Percentiles rank a stretch among this genome's conserved stretches.
Evolutionary conservation across 2,888 invertebrate species (phyloP).

Genomic region (Gibbula magus): DNA sequence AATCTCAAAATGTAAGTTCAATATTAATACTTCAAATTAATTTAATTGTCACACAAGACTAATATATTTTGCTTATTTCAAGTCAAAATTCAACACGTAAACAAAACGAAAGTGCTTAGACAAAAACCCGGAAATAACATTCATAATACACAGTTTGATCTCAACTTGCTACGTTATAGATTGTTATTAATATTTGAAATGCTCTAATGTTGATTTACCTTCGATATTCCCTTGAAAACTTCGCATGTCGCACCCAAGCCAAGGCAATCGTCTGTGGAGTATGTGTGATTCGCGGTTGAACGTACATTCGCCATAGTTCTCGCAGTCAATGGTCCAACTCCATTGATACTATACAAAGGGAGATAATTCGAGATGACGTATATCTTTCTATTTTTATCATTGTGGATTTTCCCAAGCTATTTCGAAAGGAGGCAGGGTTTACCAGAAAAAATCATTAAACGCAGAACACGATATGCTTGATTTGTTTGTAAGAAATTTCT

Average conservation of each 20-base stretch:
- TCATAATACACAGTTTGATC: background rate
- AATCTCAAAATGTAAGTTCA: too few relatives aligned
- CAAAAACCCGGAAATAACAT: background rate
- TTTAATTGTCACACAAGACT: too few relatives aligned
- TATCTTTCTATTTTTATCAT: too few relatives aligned
- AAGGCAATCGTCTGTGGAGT: slow-evolving; percentile 46
- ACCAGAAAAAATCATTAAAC: too few relatives aligned
- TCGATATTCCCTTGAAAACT: slow-evolving; percentile 58
- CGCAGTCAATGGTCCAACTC: too few relatives aligned
- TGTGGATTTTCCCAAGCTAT: too few relatives aligned
- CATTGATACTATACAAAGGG: too few relatives aligned
- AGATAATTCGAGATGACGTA: too few relatives aligned
- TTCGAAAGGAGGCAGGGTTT: too few relatives aligned
- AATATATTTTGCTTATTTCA: background rate
- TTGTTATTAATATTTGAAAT: background rate
- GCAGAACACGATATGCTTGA: too few relatives aligned
- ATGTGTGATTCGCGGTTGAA: slow-evolving; percentile 53
- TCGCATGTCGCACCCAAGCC: slow-evolving; percentile 62
- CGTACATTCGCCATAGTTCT: slow-evolving; percentile 28
- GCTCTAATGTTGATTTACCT: slow-evolving; percentile 40
- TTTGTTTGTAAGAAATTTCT: too few relatives aligned
- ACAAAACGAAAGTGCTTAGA: background rate
- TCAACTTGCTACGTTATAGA: background rate
- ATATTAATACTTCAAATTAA: too few relatives aligned
- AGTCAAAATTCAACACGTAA: background rate